phyloP scores from a whole-genome alignment of 2,797 vertebrate species.

The Argentina silus region DNA sequence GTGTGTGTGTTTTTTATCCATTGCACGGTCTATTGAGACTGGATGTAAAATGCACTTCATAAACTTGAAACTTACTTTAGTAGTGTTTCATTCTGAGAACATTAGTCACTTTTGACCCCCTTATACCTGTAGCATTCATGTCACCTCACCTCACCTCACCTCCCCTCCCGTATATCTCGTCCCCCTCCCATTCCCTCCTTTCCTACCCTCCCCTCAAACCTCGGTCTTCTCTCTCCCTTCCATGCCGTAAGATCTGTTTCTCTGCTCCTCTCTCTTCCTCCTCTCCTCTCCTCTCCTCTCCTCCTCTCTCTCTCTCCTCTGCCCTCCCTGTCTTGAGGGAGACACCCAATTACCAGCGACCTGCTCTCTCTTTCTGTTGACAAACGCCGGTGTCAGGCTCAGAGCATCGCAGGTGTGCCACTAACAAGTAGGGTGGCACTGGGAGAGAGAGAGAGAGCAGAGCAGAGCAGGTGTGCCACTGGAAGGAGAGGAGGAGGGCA shows the following conservation, averaged over 20 bases:
- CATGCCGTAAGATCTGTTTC: not conserved
- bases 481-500: not conserved
- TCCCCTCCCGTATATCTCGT: slow-evolving; percentile 13
- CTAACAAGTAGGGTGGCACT: slow-evolving; percentile 76
- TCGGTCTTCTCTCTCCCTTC: not conserved
- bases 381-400: slow-evolving; percentile 67
- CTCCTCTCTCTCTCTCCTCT: slow-evolving; percentile 23
- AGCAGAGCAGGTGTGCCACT: slow-evolving; percentile 18
- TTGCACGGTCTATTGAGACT: no score
- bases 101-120: slow-evolving; percentile 52
- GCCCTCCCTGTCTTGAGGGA: slow-evolving; percentile 32
- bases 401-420: slow-evolving; percentile 62
- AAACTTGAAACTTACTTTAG: no score
- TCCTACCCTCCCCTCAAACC: slow-evolving; percentile 32
- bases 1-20: no score
- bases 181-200: not conserved
- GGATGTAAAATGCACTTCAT: no score
- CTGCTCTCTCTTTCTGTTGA: slow-evolving; percentile 70
- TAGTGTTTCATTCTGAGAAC: no score
- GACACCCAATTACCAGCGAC: slow-evolving; percentile 73
- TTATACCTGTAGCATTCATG: slow-evolving; percentile 48
- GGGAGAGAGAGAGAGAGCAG: slow-evolving; percentile 53
- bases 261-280: slow-evolving; percentile 26
- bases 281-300: slow-evolving; percentile 35
- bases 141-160: slow-evolving; percentile 47